Base-by-base conservation (phyloP, 2,888 invertebrate species). In the Ganaspis brasiliensis region DNA sequence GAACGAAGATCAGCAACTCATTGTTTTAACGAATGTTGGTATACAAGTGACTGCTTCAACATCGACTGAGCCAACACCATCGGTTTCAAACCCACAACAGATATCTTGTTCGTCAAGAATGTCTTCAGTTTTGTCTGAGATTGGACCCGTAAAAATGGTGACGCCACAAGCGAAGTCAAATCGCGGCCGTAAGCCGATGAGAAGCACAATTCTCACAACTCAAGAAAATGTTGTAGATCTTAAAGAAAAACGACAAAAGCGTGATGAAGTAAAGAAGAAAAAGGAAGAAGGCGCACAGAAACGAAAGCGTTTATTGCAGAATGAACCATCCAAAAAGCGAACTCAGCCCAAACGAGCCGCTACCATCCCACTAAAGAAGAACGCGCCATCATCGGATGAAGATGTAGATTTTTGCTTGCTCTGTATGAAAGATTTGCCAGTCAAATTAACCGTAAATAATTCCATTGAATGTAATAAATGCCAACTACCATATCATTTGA, bases 181-280 rank as follows among this genome's bases (percentile, higher is more conserved):
- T 24, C 59, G 59, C 35, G 59, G 59, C 26, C 59, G 59, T 24
- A 59, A 59, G 35, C 26, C 26, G 59, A 24, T 59, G 59, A 26
- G 35, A 59, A 59, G 59, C 12, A 35, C 59, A 59, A 24, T 59
- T 26, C 35, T 59, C 31, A 59, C 59, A 24, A 24, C 24, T 24
- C 6, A 24, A 59, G 59, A 59, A 59, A 31, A 59, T 59, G 35
- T 59, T 24, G 59, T 24, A 10, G n/a, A n/a, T 12, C 35, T 59
- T 31, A 59, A 59, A 24, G 59, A 59, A 24, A 59, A 59, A 59
- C 59, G 35, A 9, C 59, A 24, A 59, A 26, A 59, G 24, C 59
- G 59, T 14, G 59, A 26, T 59, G 21, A n/a, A 14, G 59, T 24
- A 59, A 26, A 59, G n/a, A n/a, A n/a, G n/a, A n/a, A 57, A 57